These are phyloP conservation scores for Nothocercus julius DNA, from an alignment of 2,113 vertebrate species.

Conservation along the genomic window DNA sequence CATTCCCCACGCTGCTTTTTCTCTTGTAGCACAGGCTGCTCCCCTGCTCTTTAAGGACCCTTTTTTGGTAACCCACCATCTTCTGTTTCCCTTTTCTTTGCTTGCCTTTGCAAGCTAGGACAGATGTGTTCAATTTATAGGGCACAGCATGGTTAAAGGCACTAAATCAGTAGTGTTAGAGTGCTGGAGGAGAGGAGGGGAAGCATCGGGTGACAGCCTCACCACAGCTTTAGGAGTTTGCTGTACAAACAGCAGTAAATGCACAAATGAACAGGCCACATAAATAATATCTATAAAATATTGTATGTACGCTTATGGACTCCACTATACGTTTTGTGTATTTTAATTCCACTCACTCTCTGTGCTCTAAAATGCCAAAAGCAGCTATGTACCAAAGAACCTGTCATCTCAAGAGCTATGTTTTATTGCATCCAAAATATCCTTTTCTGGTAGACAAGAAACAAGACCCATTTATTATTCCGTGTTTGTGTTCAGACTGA, in stretches of 20 bases:
- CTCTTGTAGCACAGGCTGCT: accelerated
- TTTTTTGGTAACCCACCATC: not conserved
- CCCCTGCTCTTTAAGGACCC: not conserved
- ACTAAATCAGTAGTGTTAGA: not conserved
- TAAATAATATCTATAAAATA: not conserved
- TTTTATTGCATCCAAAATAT: not conserved
- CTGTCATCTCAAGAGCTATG: not conserved
- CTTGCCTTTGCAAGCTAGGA: not conserved
- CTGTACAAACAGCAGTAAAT: not conserved
- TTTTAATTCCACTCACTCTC: not conserved
- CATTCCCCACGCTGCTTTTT: not conserved
- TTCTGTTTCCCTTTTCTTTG: not conserved
- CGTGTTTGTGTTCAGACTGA: not conserved
- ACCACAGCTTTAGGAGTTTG: not conserved
- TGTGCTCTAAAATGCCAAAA: not conserved
- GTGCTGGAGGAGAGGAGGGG: not conserved
- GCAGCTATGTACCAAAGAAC: not conserved
- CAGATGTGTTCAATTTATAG: not conserved
- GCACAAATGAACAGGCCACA: not conserved
- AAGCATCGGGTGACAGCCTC: not conserved
- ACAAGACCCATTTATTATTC: not conserved
- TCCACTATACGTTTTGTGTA: not conserved
- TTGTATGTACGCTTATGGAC: not conserved
- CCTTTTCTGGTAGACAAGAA: not conserved
- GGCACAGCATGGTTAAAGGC: not conserved